These are phyloP conservation scores for Dicyrtomina minuta DNA, from an alignment of 2,888 invertebrate genomes.

Conservation along the genomic window DNA sequence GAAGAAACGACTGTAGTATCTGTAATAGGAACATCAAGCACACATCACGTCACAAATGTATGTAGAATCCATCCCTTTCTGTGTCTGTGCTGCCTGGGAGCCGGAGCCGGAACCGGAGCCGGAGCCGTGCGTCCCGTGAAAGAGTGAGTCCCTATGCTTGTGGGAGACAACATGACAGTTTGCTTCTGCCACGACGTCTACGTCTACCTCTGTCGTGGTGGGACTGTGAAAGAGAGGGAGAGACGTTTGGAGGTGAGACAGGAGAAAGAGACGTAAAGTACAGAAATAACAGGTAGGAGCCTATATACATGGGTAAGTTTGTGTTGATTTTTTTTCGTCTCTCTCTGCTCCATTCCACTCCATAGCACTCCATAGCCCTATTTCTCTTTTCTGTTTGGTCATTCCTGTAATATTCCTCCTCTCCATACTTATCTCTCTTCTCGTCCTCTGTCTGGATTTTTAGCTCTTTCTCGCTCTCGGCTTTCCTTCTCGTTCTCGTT, in stretches of 20 bases:
- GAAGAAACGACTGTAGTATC: too few species aligned
- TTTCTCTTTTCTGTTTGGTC: background rate
- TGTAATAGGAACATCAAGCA: too few species aligned
- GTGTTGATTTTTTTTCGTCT: slow-evolving; percentile 10
- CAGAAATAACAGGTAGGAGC: background rate
- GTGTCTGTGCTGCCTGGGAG: slow-evolving; percentile 8
- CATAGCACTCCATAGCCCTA: background rate
- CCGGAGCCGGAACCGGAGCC: too few species aligned
- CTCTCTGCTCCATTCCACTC: slow-evolving; percentile 11
- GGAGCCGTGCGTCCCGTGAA: too few species aligned
- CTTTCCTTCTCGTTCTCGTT: too few species aligned
- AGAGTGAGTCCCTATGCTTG: too few species aligned
- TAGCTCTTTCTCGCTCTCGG: too few species aligned
- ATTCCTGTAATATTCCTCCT: background rate
- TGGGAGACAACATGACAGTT: too few species aligned
- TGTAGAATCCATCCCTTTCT: background rate
- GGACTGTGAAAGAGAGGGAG: background rate
- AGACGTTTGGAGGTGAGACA: too few species aligned
- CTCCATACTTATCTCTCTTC: background rate
- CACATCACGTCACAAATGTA: too few species aligned
- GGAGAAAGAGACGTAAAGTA: background rate
- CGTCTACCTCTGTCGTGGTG: background rate
- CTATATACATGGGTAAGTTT: too few species aligned
- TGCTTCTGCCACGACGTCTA: background rate
- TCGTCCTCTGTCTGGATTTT: too few species aligned